A percentile compares a stretch with the other conserved stretches of the same genome.
phyloP scores from a whole-genome alignment of 2,888 invertebrate genomes.

The Epirrhoe tristata region DNA sequence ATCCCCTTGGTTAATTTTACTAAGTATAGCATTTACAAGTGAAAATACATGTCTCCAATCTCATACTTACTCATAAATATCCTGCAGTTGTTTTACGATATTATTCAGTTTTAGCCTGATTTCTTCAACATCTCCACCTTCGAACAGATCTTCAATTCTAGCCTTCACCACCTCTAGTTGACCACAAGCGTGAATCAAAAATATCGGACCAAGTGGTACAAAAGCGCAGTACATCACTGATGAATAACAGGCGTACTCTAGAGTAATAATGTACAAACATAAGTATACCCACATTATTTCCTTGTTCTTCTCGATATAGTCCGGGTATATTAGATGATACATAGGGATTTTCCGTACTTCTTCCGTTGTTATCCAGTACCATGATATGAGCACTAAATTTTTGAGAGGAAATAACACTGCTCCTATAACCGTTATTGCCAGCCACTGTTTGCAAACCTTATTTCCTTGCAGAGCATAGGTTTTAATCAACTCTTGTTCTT shows the following conservation, averaged over 20 bases:
- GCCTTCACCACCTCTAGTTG: slow-evolving; percentile 57
- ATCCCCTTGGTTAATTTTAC: too few relatives aligned
- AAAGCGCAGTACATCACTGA: slow-evolving; percentile 50
- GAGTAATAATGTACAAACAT: slow-evolving; percentile 27
- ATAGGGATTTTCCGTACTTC: slow-evolving; percentile 48
- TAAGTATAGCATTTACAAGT: too few relatives aligned
- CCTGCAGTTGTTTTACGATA: slow-evolving; percentile 50
- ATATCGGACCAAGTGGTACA: slow-evolving; percentile 60
- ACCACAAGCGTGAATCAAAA: slow-evolving; percentile 63
- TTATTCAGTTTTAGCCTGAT: slow-evolving; percentile 45
- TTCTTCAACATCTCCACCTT: slow-evolving; percentile 39
- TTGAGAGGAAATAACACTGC: slow-evolving; percentile 42
- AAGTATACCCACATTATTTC: slow-evolving; percentile 43
- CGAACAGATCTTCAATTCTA: slow-evolving; percentile 50
- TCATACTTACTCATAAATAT: slow-evolving; percentile 50
- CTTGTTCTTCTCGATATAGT: slow-evolving; percentile 48
- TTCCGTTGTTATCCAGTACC: slow-evolving; percentile 41
- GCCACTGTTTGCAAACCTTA: slow-evolving; percentile 54
- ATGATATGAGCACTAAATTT: slow-evolving; percentile 43
- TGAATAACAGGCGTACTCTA: slow-evolving; percentile 44
- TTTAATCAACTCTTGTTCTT: slow-evolving; percentile 48
- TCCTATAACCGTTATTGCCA: slow-evolving; percentile 11
- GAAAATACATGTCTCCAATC: too few relatives aligned
- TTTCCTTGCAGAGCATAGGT: slow-evolving; percentile 48
- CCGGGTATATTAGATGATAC: slow-evolving; percentile 53